Base-by-base conservation (phyloP, 2,888 invertebrate species). In the Machimus rusticus region DNA sequence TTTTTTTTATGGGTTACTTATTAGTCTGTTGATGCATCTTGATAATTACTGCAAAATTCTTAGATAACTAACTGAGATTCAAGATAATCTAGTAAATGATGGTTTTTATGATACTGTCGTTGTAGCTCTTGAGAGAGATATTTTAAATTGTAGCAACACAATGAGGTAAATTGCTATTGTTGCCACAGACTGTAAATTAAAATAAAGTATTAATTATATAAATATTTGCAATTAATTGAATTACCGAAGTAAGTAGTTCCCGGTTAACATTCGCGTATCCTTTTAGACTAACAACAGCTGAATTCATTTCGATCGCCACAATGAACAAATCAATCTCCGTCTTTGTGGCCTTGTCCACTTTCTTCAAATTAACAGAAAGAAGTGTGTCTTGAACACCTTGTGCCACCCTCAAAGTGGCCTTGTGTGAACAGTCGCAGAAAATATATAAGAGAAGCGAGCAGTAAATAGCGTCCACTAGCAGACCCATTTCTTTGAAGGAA, bases 241-340 rank as follows among this genome's bases (percentile, higher is more conserved):
- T 92, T 91, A 95, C 95, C 89, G 95, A 94, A 57, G 95, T 94
- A 5, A 95, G 91, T 1, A 95, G 91, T 90, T 95, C 94, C 86
- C 95, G 93, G 90, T 95, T 95, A 46, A 95, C 95, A 89, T 94
- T 91, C 0, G 94, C 94, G 90, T 95, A 95, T 28, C 95, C 95
- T 90, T 94, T 94, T 86, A 95, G 92, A 43, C 94, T 95, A 6
- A 95, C 95, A 3, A 95, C 94, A 0, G 95, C 95, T 5, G 95
- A 95, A 91, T 95, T 95, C 94, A 95, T 94, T 90, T 95, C 94
- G 81, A 95, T 95, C 0, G 95, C 95, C 88, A 94, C 94, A 89
- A 95, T 94, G 91, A 95, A 95, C 88, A 95, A 93, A 90, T 95
- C 95, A 89, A 95, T 94, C 94, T 95, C 95, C 91, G 94, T 94